Conservation (phyloP, 2,797 vertebrate genomes). For the Channa striata region DNA sequence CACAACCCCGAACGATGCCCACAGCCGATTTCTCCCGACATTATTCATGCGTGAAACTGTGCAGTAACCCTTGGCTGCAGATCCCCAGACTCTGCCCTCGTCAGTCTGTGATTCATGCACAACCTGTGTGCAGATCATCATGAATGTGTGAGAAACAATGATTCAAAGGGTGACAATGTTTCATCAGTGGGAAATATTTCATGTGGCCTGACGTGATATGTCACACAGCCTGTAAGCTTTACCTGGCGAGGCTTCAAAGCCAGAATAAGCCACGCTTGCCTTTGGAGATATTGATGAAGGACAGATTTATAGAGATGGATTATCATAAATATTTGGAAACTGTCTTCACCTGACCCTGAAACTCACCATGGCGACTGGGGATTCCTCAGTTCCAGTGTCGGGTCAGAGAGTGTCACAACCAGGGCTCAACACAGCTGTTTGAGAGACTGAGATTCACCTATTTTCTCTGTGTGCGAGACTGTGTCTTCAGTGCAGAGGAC, state of each 20-base stretch:
- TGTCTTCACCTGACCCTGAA: constrained; percentile 36
- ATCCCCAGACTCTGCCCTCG: constrained; percentile 2
- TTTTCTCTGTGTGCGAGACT: constrained; percentile 48
- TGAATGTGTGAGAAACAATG: constrained; percentile 48
- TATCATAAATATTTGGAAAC: constrained; percentile 62
- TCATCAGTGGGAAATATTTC: constrained; percentile 58
- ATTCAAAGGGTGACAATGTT: constrained; percentile 66
- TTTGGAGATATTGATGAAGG: constrained; percentile 68
- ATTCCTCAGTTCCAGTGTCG: constrained; percentile 39
- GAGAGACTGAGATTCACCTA: constrained; percentile 46
- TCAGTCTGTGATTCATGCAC: constrained; percentile 35
- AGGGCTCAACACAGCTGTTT: constrained; percentile 35
- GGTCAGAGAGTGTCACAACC: constrained; percentile 43
- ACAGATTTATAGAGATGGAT: constrained; percentile 58
- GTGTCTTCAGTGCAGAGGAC: constrained; percentile 13
- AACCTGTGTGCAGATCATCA: constrained; percentile 26
- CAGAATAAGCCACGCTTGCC: constrained; percentile 46
- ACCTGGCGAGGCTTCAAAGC: constrained; percentile 54
- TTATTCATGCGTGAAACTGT: too few species aligned
- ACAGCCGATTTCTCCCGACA: too few species aligned
- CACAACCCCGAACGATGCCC: too few species aligned
- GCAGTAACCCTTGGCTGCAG: not conserved
- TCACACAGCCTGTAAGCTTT: constrained; percentile 61
- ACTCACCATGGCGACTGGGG: constrained; percentile 4
- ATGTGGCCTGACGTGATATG: constrained; percentile 46